A percentile compares a stretch with the other conserved stretches of the same genome.
phyloP scores from a whole-genome alignment of 2,797 vertebrate genomes.

The Brachyrhaphis roseni region DNA sequence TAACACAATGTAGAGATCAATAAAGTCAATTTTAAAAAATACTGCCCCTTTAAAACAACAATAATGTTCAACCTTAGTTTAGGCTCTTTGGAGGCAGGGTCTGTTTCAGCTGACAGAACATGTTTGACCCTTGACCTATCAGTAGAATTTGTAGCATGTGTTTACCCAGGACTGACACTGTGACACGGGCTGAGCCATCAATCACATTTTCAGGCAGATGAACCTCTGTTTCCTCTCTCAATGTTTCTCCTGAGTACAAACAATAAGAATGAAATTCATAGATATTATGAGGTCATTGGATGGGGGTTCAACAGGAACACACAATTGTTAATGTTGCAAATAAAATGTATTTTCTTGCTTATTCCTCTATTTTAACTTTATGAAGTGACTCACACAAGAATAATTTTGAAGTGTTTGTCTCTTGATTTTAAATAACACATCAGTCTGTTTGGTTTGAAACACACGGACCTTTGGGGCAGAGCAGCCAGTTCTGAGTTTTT shows the following conservation, averaged over 20 bases:
- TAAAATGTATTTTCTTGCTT: background rate
- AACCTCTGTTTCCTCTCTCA: conserved; percentile 61
- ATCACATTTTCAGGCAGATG: conserved; percentile 77
- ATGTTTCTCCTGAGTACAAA: conserved; percentile 47
- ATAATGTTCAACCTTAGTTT: too few relatives aligned
- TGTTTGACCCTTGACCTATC: background rate
- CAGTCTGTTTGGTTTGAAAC: background rate
- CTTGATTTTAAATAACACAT: background rate
- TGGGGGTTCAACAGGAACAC: background rate
- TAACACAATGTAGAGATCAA: too few relatives aligned
- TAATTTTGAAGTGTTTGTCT: background rate
- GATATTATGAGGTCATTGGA: background rate
- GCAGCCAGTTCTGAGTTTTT: conserved; percentile 68
- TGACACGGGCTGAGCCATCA: conserved; percentile 75
- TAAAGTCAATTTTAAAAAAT: too few relatives aligned
- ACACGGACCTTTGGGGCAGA: conserved; percentile 76
- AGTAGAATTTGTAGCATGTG: background rate
- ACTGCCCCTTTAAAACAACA: too few relatives aligned
- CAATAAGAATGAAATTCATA: background rate
- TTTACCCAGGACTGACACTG: conserved; percentile 82
- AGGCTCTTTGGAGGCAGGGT: too few relatives aligned
- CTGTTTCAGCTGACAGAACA: background rate
- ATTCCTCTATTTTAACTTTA: background rate
- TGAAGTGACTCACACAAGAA: background rate
- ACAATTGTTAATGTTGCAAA: too few relatives aligned